Evolutionary conservation across 2,797 vertebrate species (phyloP).

Genomic region (Smutsia temminckii): DNA sequence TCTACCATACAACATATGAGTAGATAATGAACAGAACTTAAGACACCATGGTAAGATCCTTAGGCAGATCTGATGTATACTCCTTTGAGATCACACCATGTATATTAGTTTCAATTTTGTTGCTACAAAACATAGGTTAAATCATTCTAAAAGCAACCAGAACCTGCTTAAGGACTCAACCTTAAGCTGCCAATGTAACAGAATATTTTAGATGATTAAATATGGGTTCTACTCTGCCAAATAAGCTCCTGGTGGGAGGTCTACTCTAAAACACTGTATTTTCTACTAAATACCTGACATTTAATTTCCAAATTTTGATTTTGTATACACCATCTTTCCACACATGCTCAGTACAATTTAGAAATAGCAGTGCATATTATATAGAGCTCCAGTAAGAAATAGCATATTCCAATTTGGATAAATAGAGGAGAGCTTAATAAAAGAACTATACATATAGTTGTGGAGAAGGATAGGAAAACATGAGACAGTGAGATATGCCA

Average conservation of each 20-base stretch:
- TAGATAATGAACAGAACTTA: constrained; percentile 9
- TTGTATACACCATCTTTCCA: not conserved
- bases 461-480: not conserved
- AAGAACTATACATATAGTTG: not conserved
- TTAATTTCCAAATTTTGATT: not conserved
- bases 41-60: not conserved
- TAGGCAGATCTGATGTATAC: not conserved
- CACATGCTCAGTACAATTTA: not conserved
- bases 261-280: not conserved
- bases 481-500: not conserved
- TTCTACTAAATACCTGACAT: not conserved
- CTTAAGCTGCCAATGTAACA: not conserved
- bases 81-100: not conserved
- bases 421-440: not conserved
- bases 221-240: not conserved
- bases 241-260: not conserved
- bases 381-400: not conserved
- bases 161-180: not conserved
- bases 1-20: not conserved
- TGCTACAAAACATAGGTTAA: not conserved
- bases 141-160: not conserved
- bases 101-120: not conserved
- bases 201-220: constrained; percentile 3
- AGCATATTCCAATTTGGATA: not conserved
- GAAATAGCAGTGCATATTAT: not conserved